Conservation (phyloP, 2,888 invertebrate species). For the Philereme vetulata region DNA sequence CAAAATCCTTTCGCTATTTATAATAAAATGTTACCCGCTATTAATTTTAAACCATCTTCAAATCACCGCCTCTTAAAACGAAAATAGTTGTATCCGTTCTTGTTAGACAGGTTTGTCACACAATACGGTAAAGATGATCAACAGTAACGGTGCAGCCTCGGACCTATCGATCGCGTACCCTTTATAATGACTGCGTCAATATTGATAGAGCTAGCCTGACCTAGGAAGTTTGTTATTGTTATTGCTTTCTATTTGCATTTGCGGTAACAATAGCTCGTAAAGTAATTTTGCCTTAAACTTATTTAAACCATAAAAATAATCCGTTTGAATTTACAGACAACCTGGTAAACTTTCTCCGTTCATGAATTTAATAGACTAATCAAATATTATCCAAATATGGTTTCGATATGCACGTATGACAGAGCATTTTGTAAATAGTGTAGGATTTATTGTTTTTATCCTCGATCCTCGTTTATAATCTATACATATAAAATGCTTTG, state of each 20-base stretch:
- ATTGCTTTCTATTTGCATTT: conserved; percentile 21
- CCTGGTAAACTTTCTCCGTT: conserved; percentile 31
- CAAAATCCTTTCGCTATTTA: conserved; percentile 56
- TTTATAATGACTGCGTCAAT: conserved; percentile 31
- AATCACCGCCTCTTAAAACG: neutral
- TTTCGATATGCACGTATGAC: too few relatives aligned
- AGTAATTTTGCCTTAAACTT: conserved; percentile 12
- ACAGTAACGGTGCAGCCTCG: conserved; percentile 34
- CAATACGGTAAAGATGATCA: conserved; percentile 37
- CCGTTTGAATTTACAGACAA: neutral
- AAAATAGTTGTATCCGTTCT: conserved; percentile 23
- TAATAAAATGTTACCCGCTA: conserved; percentile 40
- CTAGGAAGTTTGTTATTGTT: conserved; percentile 4
- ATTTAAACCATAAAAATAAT: conserved; percentile 29
- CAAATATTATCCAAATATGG: too few relatives aligned
- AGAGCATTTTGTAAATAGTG: too few relatives aligned
- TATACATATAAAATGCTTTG: too few relatives aligned
- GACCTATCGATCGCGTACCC: conserved; percentile 25
- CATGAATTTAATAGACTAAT: conserved; percentile 17
- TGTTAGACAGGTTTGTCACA: conserved; percentile 22
- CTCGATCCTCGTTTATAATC: too few relatives aligned
- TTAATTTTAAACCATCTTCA: conserved; percentile 14
- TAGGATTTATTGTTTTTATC: too few relatives aligned
- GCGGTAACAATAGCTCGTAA: conserved; percentile 11
- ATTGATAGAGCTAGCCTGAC: conserved; percentile 19